Conservation (phyloP, 2,797 vertebrate genomes). For the Neosilurus hyrtlii region DNA sequence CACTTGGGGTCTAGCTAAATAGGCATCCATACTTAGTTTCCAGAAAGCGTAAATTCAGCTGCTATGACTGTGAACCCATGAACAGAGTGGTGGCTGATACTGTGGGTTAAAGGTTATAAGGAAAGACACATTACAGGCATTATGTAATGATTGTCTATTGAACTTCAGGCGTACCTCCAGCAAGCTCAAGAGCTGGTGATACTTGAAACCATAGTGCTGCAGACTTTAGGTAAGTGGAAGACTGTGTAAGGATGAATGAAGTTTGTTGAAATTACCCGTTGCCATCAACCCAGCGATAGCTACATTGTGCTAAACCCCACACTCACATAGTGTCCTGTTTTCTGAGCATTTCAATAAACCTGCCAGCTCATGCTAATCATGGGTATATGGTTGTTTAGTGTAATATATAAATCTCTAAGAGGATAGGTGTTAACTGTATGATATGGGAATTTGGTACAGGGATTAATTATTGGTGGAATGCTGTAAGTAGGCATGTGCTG, state of each 20-base stretch:
- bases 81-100: slow-evolving; percentile 28
- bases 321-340: slow-evolving; percentile 8
- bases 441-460: not conserved
- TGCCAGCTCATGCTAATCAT: not conserved
- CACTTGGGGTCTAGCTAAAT: not conserved
- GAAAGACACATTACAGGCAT: slow-evolving; percentile 79
- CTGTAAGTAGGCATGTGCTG: slow-evolving; percentile 8
- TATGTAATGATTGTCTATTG: slow-evolving; percentile 82
- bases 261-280: slow-evolving; percentile 35
- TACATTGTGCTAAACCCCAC: slow-evolving; percentile 26
- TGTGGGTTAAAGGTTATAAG: slow-evolving; percentile 44
- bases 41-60: slow-evolving; percentile 15
- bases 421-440: slow-evolving; percentile 3
- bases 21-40: slow-evolving; percentile 7
- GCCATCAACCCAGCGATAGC: slow-evolving; percentile 13
- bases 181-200: slow-evolving; percentile 99
- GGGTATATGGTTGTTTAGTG: not conserved
- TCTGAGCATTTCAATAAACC: slow-evolving; percentile 5
- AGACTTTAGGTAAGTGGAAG: slow-evolving; percentile 93
- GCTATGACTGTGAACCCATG: slow-evolving; percentile 9
- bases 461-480: not conserved
- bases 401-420: not conserved
- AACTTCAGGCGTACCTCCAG: slow-evolving; percentile 97
- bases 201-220: slow-evolving; percentile 99
- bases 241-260: slow-evolving; percentile 43